Conservation (phyloP, 2,113 vertebrate species). For the Pteruthius melanotis region DNA sequence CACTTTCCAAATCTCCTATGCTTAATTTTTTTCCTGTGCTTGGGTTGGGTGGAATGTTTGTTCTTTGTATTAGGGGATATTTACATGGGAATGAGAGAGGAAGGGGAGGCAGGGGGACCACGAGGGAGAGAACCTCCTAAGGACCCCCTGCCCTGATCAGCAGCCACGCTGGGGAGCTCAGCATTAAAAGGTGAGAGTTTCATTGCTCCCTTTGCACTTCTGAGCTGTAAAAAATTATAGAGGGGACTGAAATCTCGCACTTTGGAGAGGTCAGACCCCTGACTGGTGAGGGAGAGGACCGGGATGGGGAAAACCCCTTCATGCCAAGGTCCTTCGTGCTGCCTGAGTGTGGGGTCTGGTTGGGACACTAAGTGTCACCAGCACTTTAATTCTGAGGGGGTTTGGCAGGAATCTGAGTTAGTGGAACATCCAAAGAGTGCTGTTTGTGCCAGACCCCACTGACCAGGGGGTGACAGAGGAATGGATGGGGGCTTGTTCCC, state of each 20-base stretch:
- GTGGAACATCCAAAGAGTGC: background rate
- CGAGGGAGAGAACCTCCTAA: background rate
- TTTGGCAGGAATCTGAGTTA: background rate
- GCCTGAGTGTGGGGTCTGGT: rapidly evolving
- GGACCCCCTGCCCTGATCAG: background rate
- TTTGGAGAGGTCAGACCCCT: background rate
- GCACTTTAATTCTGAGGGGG: background rate
- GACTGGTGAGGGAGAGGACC: background rate
- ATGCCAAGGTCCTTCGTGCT: background rate
- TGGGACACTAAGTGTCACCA: background rate
- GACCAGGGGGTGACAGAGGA: background rate
- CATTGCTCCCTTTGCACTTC: background rate
- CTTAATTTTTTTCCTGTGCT: background rate
- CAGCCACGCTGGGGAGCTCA: background rate
- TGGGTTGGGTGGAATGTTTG: background rate
- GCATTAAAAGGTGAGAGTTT: background rate
- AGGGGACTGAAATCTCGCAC: background rate
- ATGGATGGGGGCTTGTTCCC: background rate
- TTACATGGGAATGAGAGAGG: background rate
- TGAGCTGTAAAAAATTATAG: background rate
- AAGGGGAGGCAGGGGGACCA: background rate
- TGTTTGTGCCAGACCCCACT: background rate
- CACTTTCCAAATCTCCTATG: background rate
- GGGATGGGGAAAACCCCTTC: background rate
- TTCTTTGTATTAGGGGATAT: background rate